A percentile compares a stretch with the other conserved stretches of the same genome.
phyloP scores from a whole-genome alignment of 2,113 vertebrate genomes.

The Anoplopoma fimbria region DNA sequence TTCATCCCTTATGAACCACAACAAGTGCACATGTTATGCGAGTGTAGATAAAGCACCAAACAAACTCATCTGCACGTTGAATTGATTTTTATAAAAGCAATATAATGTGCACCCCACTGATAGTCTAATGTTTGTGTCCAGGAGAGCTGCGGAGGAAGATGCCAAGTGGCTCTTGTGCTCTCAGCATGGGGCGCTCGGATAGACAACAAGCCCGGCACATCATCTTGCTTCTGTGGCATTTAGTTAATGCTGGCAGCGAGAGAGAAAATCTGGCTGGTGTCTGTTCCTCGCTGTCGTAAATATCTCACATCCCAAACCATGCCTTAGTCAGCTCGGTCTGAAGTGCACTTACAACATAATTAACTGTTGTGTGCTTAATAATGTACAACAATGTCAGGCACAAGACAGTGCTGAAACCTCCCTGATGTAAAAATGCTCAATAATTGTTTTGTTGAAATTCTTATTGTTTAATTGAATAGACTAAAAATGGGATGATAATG shows the following conservation, averaged over 20 bases:
- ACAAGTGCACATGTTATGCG: neutral
- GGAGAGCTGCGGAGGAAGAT: conserved; percentile 40
- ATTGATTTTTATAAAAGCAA: conserved; percentile 57
- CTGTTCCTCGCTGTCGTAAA: neutral
- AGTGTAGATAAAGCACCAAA: conserved; percentile 11
- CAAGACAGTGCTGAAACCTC: neutral
- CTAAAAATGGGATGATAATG: neutral
- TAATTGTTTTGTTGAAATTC: neutral
- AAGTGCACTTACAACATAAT: conserved; percentile 17
- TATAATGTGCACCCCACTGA: conserved; percentile 44
- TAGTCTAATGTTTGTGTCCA: conserved; percentile 46
- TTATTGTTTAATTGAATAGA: neutral
- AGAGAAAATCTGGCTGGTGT: conserved; percentile 1
- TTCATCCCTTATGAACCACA: neutral
- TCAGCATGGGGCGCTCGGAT: conserved; percentile 38
- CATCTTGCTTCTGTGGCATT: conserved; percentile 25
- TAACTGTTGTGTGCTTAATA: conserved; percentile 7
- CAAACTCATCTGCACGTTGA: conserved; percentile 39
- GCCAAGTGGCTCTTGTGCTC: conserved; percentile 55
- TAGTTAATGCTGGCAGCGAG: conserved; percentile 1
- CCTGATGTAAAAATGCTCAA: neutral
- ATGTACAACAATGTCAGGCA: neutral
- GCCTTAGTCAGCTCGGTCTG: neutral
- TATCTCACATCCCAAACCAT: neutral
- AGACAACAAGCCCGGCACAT: conserved; percentile 38